These are phyloP conservation scores for Barnardius zonarius DNA, from an alignment of 2,113 vertebrate genomes.

Conservation along the genomic window DNA sequence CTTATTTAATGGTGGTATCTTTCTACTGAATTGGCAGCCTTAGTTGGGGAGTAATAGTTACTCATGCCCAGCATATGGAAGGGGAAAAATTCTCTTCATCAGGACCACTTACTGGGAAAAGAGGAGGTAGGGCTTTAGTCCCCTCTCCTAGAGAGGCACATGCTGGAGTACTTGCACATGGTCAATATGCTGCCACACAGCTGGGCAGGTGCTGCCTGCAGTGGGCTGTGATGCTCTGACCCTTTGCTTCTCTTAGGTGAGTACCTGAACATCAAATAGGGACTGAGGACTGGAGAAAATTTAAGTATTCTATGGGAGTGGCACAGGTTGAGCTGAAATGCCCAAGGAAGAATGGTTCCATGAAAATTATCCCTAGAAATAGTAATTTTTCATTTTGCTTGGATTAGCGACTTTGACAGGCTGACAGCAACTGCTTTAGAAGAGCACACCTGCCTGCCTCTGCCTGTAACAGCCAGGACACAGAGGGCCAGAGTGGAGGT, in stretches of 20 bases:
- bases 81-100: neutral
- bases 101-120: no score
- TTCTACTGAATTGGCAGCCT: neutral
- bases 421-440: neutral
- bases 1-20: neutral
- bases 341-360: neutral
- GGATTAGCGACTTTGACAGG: neutral
- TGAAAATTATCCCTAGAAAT: neutral
- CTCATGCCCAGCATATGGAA: fast-evolving
- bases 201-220: neutral
- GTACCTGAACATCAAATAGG: neutral
- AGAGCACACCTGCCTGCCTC: fast-evolving
- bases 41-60: neutral
- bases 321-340: neutral
- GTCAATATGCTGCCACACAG: fast-evolving
- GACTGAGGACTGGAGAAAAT: neutral
- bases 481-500: neutral
- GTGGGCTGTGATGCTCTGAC: neutral
- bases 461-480: neutral
- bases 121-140: fast-evolving
- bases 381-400: neutral
- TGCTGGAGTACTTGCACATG: fast-evolving
- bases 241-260: neutral
- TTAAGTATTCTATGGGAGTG: neutral
- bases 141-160: fast-evolving